Evolutionary conservation across 2,888 invertebrate genomes (phyloP), one percentile per base, ranked within the genome.

Genomic region (Dynastes tityus): DNA sequence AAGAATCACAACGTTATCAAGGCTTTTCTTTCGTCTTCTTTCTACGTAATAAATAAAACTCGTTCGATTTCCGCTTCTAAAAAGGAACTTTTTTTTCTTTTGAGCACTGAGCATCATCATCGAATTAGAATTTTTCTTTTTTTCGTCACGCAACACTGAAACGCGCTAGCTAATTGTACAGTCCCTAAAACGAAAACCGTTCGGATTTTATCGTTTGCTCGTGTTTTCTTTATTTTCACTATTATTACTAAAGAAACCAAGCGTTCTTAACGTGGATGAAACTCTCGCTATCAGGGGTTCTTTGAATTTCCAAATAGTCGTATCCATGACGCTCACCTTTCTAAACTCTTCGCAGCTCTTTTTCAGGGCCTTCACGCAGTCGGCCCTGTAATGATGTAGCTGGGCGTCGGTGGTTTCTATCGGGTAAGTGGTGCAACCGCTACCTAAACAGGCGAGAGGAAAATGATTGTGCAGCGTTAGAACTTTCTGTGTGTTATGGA

Each of bases 391-490:
- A 89, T 98, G 98, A 88, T 98, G 97, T 85, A 98, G 90, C 82
- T 98, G 95, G 22, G 97, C 98, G 85, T 95, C 94, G 53, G 90
- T 90, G 32, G 95, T 95, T 82, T 95, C 94, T 82, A 98, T 93
- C 77, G 96, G 92, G 89, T 94, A 97, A 65, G 96, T 95, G 75
- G 95, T 95, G 89, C 97, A 97, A 22, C 90, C 90, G 63, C 95
- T 95, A 65, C 96, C 95, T 55, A 97, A 89, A 86, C 97, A 97
- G 79, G 96, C 95, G 83, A 97, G 89, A 53, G 97, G 97, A 87
- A 97, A 97, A 89, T 97, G 97, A 89, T 97, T 97, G 91, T 97
- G 97, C 81, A 97, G 91, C 51, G 96, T 95, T 70, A 97, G 91
- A 74, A 97, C 97, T 84, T 95, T 93, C 85, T 95, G 95, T 49